Evolutionary conservation across 1,140 invertebrate genomes (phyloP), one percentile per base, ranked within the genome.

Genomic region (Drosophila nikananu): DNA sequence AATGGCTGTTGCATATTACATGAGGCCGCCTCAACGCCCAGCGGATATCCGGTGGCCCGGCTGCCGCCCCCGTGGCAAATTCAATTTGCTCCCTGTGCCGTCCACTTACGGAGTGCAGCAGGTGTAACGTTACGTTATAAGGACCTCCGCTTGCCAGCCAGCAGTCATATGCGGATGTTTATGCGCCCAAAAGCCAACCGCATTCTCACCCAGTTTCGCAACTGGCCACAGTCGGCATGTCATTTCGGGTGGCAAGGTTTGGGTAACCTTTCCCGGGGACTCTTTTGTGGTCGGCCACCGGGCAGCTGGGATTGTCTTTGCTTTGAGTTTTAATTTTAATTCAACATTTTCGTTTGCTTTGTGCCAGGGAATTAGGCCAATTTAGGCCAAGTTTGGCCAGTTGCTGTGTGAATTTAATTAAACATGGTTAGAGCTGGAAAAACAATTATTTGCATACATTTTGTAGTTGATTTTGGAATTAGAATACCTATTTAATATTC

Each of bases 1-100:
- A 67, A 60, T 73, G 66, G 54, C 54, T 87, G 71, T 66, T 89
- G 83, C 81, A 87, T 87, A 71, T 89, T 84, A 64, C 77, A 89
- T 83, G 68, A 77, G 77, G 37, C 42, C 63, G 58, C 52, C 65
- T 61, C 78, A 57, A 48, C 58, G 83, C 74, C 72, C 57, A 63
- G 66, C 83, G 83, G 83, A 89, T 67, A 81, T 87, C 83, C 84
- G 84, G 51, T 71, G 65, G 58, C 58, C 52, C 41, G 39, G 46
- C 25, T 75, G 23, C 21, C 55, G 63, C 44, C 48, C 35, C 35
- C 48, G 49, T 70, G 51, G 77, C 76, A 74, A 83, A 87, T 89
- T 89, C 65, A 77, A 86, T 83, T 89, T 78, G 75, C 65, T 70
- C 42, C 44, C 51, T 58, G 75, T 37, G 57, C 75, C 73, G 63